phyloP scores from a whole-genome alignment of 1,140 invertebrate genomes.

The Drosophila seguyi region DNA sequence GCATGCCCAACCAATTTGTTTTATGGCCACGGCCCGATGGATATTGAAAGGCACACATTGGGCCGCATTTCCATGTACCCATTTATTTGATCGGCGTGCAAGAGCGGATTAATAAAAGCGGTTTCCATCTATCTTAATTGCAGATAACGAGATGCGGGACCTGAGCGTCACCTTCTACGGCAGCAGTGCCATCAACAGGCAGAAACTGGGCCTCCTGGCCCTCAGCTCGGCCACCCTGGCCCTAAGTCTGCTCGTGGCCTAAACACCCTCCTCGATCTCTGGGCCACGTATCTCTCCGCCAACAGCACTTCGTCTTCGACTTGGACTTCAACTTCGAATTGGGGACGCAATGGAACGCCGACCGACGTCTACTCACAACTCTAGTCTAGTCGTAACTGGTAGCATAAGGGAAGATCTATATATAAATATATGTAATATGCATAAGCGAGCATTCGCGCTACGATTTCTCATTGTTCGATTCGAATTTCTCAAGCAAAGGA shows the following conservation, averaged over 20 bases:
- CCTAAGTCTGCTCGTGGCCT: slow-evolving; percentile 64
- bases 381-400: slow-evolving; percentile 42
- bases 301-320: slow-evolving; percentile 75
- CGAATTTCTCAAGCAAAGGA: slow-evolving; percentile 44
- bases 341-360: slow-evolving; percentile 10
- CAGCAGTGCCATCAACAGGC: slow-evolving; percentile 69
- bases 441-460: slow-evolving; percentile 37
- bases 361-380: slow-evolving; percentile 34
- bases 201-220: slow-evolving; percentile 65
- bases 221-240: slow-evolving; percentile 60
- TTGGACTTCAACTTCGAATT: slow-evolving; percentile 37
- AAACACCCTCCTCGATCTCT: slow-evolving; percentile 42
- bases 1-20: slow-evolving; percentile 51
- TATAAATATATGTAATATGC: slow-evolving; percentile 13
- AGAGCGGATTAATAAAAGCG: slow-evolving; percentile 25
- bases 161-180: slow-evolving; percentile 85
- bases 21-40: slow-evolving; percentile 41
- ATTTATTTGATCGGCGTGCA: slow-evolving; percentile 3
- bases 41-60: slow-evolving; percentile 43
- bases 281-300: slow-evolving; percentile 74
- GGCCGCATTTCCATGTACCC: slow-evolving; percentile 24
- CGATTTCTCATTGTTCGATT: slow-evolving; percentile 50
- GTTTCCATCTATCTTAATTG: slow-evolving; percentile 43
- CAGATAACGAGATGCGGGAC: slow-evolving; percentile 83
- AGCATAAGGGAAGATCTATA: slow-evolving; percentile 28